Conservation (phyloP, 2,797 vertebrate species). For the Lithobates sylvaticus region DNA sequence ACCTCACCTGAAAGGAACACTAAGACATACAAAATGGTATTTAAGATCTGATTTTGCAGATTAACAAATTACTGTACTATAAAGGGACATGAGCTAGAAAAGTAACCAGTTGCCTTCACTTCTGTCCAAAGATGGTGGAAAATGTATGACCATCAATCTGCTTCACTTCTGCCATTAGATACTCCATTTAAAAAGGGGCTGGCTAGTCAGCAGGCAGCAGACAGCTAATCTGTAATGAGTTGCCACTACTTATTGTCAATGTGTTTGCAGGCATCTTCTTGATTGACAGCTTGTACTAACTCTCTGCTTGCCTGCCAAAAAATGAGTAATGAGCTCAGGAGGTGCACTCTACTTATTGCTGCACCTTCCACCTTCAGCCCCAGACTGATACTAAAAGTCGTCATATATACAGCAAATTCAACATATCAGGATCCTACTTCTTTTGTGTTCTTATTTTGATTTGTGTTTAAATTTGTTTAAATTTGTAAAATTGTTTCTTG, state of each 20-base stretch:
- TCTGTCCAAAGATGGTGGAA: background rate
- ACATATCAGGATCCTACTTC: background rate
- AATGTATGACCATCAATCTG: background rate
- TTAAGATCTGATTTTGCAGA: too few relatives aligned
- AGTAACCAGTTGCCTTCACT: background rate
- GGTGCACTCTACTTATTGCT: slow-evolving; percentile 10
- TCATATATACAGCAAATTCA: background rate
- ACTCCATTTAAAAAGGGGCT: background rate
- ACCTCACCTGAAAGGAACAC: too few relatives aligned
- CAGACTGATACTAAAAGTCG: background rate
- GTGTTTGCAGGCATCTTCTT: slow-evolving; percentile 10
- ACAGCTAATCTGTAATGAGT: slow-evolving; percentile 43
- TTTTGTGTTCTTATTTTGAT: background rate
- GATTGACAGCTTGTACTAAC: slow-evolving; percentile 34
- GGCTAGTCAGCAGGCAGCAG: slow-evolving; percentile 32
- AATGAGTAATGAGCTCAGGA: slow-evolving; percentile 30
- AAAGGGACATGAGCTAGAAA: background rate
- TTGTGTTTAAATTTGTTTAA: background rate
- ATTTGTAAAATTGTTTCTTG: background rate
- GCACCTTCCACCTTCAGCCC: slow-evolving; percentile 2
- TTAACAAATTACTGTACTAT: too few relatives aligned
- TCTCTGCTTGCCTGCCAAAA: slow-evolving; percentile 23
- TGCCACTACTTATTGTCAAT: slow-evolving; percentile 30
- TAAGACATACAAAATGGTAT: too few relatives aligned
- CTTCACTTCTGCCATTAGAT: slow-evolving; percentile 15